These are phyloP conservation scores for Agrotis clavis DNA, from an alignment of 2,888 invertebrate genomes.

Conservation along the genomic window DNA sequence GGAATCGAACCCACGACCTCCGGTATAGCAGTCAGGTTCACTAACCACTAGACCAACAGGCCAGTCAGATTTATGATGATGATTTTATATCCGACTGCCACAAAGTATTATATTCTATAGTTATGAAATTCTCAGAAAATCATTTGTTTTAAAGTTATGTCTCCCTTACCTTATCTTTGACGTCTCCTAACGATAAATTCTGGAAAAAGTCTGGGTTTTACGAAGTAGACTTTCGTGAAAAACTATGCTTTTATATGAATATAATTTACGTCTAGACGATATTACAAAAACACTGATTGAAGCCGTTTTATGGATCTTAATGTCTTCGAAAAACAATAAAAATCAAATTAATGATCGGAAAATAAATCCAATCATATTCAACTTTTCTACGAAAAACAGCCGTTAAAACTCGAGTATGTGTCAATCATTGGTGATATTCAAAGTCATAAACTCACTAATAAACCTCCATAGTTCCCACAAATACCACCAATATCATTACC, in stretches of 20 bases:
- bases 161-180: background rate
- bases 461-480: constrained; percentile 18
- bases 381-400: constrained; percentile 4
- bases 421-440: constrained; percentile 20
- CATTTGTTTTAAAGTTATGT: background rate
- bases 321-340: background rate
- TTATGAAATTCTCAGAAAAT: too few relatives aligned
- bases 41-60: too few relatives aligned
- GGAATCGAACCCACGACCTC: too few relatives aligned
- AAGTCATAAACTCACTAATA: constrained; percentile 27
- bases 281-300: background rate
- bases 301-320: background rate
- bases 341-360: background rate
- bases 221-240: background rate
- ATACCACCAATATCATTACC: constrained; percentile 61
- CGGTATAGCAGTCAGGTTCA: too few relatives aligned
- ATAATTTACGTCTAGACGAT: background rate
- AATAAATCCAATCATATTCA: background rate
- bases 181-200: background rate
- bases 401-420: constrained; percentile 14
- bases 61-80: too few relatives aligned
- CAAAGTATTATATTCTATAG: too few relatives aligned
- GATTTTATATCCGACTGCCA: too few relatives aligned
- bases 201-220: background rate
- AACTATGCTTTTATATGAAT: background rate